Base-by-base conservation (phyloP, 2,797 vertebrate species). In the Anolis apletophallus region DNA sequence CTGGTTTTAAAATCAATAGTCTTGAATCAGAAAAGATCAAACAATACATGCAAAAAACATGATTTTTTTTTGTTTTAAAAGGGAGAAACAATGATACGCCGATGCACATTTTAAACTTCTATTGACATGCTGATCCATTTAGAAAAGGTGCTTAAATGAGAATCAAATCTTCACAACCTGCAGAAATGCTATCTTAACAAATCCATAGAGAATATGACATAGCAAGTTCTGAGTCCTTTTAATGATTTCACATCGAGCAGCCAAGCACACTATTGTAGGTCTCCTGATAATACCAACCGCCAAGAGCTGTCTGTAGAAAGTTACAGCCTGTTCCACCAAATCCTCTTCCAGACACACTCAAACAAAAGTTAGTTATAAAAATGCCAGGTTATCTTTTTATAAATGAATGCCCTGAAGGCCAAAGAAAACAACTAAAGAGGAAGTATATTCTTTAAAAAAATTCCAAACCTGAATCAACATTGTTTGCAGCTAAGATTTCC, bases 351-450 rank as follows among this genome's bases (percentile, higher is more conserved):
- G 1, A 4, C 4, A 72, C 3, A 32, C 17, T 80, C 55, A 78
- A 23, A 68, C 61, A 87, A 79, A 87, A 50, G 40, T 87, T 83
- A 83, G 86, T 71, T 83, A n/a, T 36, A 72, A 79, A 83, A 55
- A 75, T 32, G 79, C 36, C n/a, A 72, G 14, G 6, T 1, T 78
- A 52, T 61, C n/a, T 72, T 83, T n/a, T 83, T 83, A 67, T 68
- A 67, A 46, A 55, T 77, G 11, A 71, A 68, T 84, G 2, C 80
- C 79, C 67, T 67, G 7, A 77, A 50, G 13, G 69, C 26, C 54
- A 55, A 32, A 81, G 32, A 17, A 71, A 79, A 34, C 2, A 89
- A 76, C 59, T 73, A 3, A 26, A 80, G 86, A 78, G 19, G 86
- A 34, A 40, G 40, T 40, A 5, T 1, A 59, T 59, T 57, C 16